These are phyloP conservation scores for Cephus runcator DNA, from an alignment of 2,888 invertebrate genomes.

Conservation along the genomic window DNA sequence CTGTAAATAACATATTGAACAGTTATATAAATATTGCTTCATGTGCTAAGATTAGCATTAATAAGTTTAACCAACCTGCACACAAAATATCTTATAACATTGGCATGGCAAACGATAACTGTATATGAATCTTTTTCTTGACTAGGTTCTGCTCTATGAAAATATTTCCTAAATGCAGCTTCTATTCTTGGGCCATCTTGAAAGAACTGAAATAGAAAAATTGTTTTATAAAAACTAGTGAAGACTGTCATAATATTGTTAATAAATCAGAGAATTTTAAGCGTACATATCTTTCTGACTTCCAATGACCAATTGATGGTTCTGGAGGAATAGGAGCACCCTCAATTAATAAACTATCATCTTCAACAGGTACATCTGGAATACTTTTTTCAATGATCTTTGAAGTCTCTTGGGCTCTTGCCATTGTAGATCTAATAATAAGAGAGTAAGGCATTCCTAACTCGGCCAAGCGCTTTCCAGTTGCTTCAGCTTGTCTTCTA, in stretches of 20 bases:
- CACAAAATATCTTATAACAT: constrained; percentile 96
- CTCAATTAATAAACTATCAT: constrained; percentile 85
- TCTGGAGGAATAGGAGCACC: constrained; percentile 96
- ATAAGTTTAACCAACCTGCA: constrained; percentile 74
- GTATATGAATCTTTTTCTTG: constrained; percentile 89
- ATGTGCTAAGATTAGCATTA: background rate
- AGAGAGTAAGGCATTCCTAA: constrained; percentile 83
- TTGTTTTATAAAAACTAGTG: constrained; percentile 29
- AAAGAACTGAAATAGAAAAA: constrained; percentile 80
- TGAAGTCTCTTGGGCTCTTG: constrained; percentile 92
- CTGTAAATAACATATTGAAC: constrained; percentile 68
- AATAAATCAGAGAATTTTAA: constrained; percentile 16
- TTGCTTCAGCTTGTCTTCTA: constrained; percentile 83
- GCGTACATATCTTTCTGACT: constrained; percentile 81
- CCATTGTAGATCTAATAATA: constrained; percentile 91
- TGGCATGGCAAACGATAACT: constrained; percentile 95
- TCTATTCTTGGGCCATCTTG: constrained; percentile 95
- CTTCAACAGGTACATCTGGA: constrained; percentile 69
- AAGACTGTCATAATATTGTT: constrained; percentile 17
- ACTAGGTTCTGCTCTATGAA: constrained; percentile 85
- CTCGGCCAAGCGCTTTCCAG: constrained; percentile 84
- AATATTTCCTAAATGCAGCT: constrained; percentile 92
- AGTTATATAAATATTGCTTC: constrained; percentile 5
- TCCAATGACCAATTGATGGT: constrained; percentile 90
- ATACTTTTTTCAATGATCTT: constrained; percentile 81